These are phyloP conservation scores for Tetrapedia diversipes DNA, from an alignment of 2,888 invertebrate genomes.

Conservation along the genomic window DNA sequence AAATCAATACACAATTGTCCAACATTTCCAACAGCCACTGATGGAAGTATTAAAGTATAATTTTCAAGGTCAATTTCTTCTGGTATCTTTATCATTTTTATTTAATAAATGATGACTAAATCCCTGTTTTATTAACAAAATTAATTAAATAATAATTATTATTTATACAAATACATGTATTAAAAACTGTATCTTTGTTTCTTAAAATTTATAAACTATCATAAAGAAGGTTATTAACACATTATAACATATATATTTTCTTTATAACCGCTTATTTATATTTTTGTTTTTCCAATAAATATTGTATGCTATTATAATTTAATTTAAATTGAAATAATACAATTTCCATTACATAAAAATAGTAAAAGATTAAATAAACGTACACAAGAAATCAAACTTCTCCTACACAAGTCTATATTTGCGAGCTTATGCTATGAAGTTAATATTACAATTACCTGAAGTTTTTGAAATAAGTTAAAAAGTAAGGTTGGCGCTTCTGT, in stretches of 20 bases:
- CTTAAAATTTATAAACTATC: constrained; percentile 21
- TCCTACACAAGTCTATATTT: too few relatives aligned
- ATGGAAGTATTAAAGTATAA: constrained; percentile 89
- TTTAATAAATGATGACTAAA: not conserved
- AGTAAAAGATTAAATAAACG: constrained; percentile 7
- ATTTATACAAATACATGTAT: not conserved
- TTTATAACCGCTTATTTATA: not conserved
- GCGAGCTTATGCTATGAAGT: too few relatives aligned
- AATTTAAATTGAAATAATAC: not conserved
- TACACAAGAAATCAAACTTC: constrained; percentile 7
- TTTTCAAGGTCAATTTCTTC: constrained; percentile 84
- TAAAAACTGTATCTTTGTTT: not conserved
- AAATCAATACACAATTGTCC: constrained; percentile 94
- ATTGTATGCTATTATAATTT: not conserved
- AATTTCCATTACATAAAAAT: not conserved
- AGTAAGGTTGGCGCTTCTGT: constrained; percentile 33
- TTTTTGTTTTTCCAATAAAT: not conserved
- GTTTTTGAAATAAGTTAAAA: not conserved
- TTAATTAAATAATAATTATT: not conserved
- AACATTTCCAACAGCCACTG: constrained; percentile 96
- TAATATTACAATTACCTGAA: constrained; percentile 8
- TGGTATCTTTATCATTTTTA: constrained; percentile 81
- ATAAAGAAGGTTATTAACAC: not conserved
- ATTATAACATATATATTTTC: not conserved
- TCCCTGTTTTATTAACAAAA: constrained; percentile 23